Evolutionary conservation across 2,113 vertebrate species (phyloP), one percentile per base, ranked within the genome.

Genomic region (Morone saxatilis): DNA sequence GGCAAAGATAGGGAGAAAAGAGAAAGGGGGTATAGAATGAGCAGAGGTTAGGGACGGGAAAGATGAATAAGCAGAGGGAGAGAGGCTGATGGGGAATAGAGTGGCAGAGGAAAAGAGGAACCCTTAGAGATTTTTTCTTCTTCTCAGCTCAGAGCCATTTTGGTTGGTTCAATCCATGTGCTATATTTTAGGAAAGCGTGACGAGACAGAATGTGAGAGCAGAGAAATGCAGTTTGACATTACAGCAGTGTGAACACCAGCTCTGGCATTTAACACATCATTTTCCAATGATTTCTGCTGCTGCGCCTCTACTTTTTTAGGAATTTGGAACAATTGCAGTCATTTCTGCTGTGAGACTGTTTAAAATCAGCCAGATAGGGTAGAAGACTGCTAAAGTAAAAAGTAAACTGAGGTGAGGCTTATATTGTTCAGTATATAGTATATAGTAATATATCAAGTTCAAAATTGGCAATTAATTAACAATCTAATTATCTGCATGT

Each of bases 141-240:
- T 66, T 84, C 62, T 78, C 82, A 71, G 88, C 83, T 86, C 31
- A 1, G 3, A 86, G 85, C 71, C 69, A 80, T 92, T 87, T 89
- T 47, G 36, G 81, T 85, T 80, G 83, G 25, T 83, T 85, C 45
- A 12, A 38, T 89, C 22, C 70, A 67, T 68, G 62, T 86, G 84
- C 71, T 88, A 76, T 87, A 91, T 91, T 91, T 91, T 86, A 25
- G 78, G 85, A 90, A 89, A 88, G 87, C 19, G 78, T 91, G 88
- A 92, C 74, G 51, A 89, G 88, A 86, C 85, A 88, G 83, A 90
- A 85, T 86, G 76, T 59, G 66, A 81, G 60, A 77, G 76, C 59
- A 72, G 72, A 69, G 78, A 81, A 88, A 87, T 78, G 73, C 73
- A 85, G 85, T 88, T 83, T 88, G 88, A 86, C 80, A 75, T 54